Evolutionary conservation across 2,888 invertebrate genomes (phyloP).

Genomic region (Chorisops tibialis): DNA sequence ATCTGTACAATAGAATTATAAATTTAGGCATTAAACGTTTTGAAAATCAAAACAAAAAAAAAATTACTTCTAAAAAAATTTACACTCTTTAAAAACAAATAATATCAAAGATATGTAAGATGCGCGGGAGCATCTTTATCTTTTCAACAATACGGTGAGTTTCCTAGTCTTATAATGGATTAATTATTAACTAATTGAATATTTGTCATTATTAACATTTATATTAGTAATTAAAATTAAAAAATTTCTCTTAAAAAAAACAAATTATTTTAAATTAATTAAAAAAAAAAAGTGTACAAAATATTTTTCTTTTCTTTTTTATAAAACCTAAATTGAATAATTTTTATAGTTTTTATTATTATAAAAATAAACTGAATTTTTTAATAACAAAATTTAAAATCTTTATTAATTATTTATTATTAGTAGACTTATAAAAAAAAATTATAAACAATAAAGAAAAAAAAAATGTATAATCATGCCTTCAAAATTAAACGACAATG

Average conservation of each 20-base stretch:
- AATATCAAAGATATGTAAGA: constrained; percentile 1
- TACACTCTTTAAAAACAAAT: not conserved
- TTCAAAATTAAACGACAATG: constrained; percentile 48
- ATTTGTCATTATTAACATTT: not conserved
- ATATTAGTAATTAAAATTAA: not conserved
- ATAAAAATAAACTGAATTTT: constrained; percentile 6
- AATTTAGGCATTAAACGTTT: constrained; percentile 34
- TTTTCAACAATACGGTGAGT: constrained; percentile 26
- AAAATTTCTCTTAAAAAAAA: constrained; percentile 1
- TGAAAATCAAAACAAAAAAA: constrained; percentile 37
- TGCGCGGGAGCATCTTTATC: constrained; percentile 27
- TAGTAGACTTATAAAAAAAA: constrained; percentile 34
- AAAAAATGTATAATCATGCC: constrained; percentile 30
- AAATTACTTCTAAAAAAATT: no score
- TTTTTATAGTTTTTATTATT: constrained; percentile 17
- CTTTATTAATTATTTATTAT: constrained; percentile 21
- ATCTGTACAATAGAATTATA: not conserved
- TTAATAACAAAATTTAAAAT: constrained; percentile 6
- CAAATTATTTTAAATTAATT: not conserved
- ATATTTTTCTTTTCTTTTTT: no score
- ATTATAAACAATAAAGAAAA: constrained; percentile 36
- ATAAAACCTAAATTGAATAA: not conserved
- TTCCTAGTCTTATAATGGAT: constrained; percentile 24
- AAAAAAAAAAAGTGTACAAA: not conserved
- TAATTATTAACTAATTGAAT: not conserved